phyloP scores from a whole-genome alignment of 2,113 vertebrate genomes.

The Ovis aries region ARS-UI_Ramb_v3.0 NC_056076.1:35994001-35994500 shows the following conservation, averaged over 20 bases:
- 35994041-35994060: neutral
- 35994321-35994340: neutral
- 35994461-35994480: neutral
- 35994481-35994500: neutral
- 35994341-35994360: neutral
- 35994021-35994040: conserved; percentile 1
- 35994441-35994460: neutral
- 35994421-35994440: neutral
- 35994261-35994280: neutral
- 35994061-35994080: neutral
- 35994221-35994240: neutral
- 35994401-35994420: neutral
- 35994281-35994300: neutral
- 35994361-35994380: neutral
- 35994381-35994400: neutral
- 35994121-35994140: neutral
- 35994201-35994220: neutral
- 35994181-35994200: neutral
- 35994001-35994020: neutral
- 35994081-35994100: neutral
- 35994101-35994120: neutral
- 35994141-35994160: neutral
- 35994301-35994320: neutral
- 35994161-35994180: neutral
- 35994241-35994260: neutral